Evolutionary conservation across 2,113 vertebrate genomes (phyloP).

Genomic region (Columba livia): DNA sequence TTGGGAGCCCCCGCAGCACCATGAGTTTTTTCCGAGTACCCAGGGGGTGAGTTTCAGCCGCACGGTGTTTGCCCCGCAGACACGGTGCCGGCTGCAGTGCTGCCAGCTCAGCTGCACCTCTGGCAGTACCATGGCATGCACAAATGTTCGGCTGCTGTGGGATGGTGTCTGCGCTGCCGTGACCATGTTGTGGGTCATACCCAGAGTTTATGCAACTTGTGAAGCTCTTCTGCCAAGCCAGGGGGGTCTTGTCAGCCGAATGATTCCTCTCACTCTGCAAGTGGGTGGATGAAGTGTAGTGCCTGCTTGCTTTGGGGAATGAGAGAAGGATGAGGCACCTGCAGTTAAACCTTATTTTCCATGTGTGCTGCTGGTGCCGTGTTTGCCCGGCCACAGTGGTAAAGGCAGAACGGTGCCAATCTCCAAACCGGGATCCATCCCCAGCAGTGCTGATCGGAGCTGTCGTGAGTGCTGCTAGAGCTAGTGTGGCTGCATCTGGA

Average conservation of each 20-base stretch:
- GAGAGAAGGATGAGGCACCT: background rate
- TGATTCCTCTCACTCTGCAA: background rate
- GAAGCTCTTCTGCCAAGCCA: background rate
- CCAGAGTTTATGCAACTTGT: background rate
- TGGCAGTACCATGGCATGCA: background rate
- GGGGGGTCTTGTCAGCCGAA: accelerated
- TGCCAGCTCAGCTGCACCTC: background rate
- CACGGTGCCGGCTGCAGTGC: background rate
- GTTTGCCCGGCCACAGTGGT: background rate
- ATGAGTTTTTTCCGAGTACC: background rate
- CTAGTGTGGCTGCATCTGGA: background rate
- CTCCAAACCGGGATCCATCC: background rate
- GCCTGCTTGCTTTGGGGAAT: background rate
- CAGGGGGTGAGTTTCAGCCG: background rate
- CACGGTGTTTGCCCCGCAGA: background rate
- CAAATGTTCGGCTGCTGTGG: accelerated
- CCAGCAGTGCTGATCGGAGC: accelerated
- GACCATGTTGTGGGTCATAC: accelerated
- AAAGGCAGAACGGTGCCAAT: background rate
- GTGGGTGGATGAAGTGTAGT: background rate
- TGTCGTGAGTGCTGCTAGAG: accelerated
- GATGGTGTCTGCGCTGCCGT: background rate
- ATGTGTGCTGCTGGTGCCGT: background rate
- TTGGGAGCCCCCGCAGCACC: background rate
- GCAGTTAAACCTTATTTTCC: background rate